phyloP scores from a whole-genome alignment of 2,797 vertebrate genomes.

The Sarcophilus harrisii region DNA sequence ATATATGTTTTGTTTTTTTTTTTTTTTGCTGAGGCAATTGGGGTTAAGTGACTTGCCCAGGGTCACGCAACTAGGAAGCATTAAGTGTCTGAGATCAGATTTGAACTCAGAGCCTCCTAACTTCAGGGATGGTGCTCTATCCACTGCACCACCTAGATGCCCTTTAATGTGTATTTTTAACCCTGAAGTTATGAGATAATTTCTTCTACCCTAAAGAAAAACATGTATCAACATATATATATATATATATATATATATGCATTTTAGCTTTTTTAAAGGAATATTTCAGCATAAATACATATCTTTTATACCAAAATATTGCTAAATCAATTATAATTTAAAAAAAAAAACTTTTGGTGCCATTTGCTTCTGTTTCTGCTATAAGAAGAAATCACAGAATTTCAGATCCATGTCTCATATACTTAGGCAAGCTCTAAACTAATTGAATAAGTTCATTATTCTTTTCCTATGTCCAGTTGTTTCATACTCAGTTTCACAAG shows the following conservation, averaged over 20 bases:
- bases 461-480: not conserved
- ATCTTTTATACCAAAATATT: not conserved
- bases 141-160: too few relatives aligned
- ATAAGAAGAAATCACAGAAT: not conserved
- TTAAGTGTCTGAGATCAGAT: too few relatives aligned
- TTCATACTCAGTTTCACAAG: not conserved
- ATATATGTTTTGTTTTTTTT: too few relatives aligned
- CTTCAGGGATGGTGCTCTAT: too few relatives aligned
- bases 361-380: not conserved
- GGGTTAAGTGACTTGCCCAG: too few relatives aligned
- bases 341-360: not conserved
- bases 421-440: not conserved
- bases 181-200: not conserved
- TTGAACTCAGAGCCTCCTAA: too few relatives aligned
- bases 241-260: too few relatives aligned
- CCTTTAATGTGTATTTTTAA: not conserved
- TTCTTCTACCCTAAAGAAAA: not conserved
- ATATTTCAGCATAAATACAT: not conserved
- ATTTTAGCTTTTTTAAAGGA: not conserved
- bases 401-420: not conserved
- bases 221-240: not conserved
- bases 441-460: not conserved
- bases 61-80: too few relatives aligned
- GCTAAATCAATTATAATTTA: not conserved
- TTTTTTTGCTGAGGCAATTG: too few relatives aligned